Evolutionary conservation across 1,140 invertebrate genomes (phyloP), one percentile per base, ranked within the genome.

Genomic region (Macrocentrus cingulum): DNA sequence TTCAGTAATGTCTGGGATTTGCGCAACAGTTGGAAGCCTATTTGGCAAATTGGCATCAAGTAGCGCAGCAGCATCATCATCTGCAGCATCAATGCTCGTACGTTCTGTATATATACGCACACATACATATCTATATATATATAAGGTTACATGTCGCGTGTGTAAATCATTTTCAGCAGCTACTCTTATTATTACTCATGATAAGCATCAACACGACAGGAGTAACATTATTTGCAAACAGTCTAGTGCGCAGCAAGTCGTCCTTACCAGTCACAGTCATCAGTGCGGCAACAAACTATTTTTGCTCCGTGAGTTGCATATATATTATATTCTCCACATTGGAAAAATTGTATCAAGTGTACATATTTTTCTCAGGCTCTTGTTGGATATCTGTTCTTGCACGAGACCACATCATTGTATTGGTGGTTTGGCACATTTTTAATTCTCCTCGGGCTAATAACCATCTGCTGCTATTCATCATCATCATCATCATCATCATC

Each of bases 231-330:
- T 87, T 84, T 67, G 80, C 85, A 37, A 83, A 84, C 59, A 82
- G 84, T 2, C 69, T 87, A 3, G 81, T 84, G 50, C 69, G 72
- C 1, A 79, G 81, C 4, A 64, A 69, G 19, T 84, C 84, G 55
- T 85, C 86, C 5, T 80, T 86, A 15, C 78, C 81, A 8, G 80
- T 83, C 7, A 87, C 85, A 3, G 77, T 87, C 16, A 77, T 81
- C 60, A 85, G 83, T 50, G 74, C 86, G 18, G 81, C 84, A 3
- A 81, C 82, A 3, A 87, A 84, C 70, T 88, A 86, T 65, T 71
- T 87, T 41, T 75, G 83, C 56, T 86, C 85, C 61, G 85, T 87
- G 80, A 81, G 82, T 6, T 18, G 15, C 23, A 52, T 2, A 25
- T 29, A 1, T 7, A 3, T 49, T 49, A 23, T n/a, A 32, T 11